phyloP scores from a whole-genome alignment of 2,113 vertebrate genomes.

The Osmerus mordax region DNA sequence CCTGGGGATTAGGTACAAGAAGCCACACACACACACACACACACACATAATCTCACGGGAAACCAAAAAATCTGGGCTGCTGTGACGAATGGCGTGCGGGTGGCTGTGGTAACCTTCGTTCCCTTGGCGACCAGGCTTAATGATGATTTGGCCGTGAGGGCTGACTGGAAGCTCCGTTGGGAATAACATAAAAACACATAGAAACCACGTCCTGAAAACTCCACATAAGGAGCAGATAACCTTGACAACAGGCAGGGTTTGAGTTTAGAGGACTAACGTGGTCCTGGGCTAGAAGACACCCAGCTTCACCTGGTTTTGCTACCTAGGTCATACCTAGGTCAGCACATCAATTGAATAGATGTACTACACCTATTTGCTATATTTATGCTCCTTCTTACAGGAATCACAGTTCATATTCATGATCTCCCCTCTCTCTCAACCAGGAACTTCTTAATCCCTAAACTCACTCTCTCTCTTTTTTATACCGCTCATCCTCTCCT shows the following conservation, averaged over 20 bases:
- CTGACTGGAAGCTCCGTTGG: conserved; percentile 4
- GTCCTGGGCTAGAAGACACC: no score
- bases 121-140: conserved; percentile 49
- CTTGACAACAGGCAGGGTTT: background rate
- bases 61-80: conserved; percentile 44
- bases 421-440: background rate
- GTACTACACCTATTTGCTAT: no score
- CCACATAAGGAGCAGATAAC: background rate
- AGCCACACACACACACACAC: background rate
- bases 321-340: no score
- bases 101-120: conserved; percentile 46
- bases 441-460: background rate
- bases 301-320: no score
- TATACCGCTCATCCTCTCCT: background rate
- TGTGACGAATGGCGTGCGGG: conserved; percentile 44
- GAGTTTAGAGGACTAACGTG: no score
- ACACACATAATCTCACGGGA: conserved; percentile 22
- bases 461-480: background rate
- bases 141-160: conserved; percentile 32
- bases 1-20: conserved; percentile 22
- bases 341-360: no score
- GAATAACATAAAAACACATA: conserved; percentile 27
- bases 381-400: no score
- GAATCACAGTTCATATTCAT: no score
- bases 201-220: background rate